Evolutionary conservation across 2,888 invertebrate species (phyloP), one percentile per base, ranked within the genome.

Genomic region (Petrophora chlorosata): DNA sequence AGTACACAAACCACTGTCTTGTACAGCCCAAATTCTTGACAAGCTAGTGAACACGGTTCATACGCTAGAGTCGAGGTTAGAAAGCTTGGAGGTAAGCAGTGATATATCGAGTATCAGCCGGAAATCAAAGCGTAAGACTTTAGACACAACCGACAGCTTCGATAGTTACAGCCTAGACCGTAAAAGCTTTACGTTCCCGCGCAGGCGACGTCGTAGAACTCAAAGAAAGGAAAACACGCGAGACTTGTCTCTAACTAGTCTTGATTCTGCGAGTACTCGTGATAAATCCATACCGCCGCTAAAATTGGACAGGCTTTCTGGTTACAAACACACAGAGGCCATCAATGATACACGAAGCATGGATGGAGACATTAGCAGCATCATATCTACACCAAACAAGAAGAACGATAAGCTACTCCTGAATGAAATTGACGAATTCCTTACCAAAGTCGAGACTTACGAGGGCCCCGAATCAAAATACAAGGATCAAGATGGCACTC

Each of bases 1-100:
- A 8, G 86, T 90, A 19, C 86, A 82, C 41, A 89, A 84, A 61
- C 87, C 84, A 38, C 63, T 73, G 46, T 87, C 86, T 28, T 86
- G 89, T 56, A 90, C 91, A 28, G 92, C 89, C 0, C 87, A 85
- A 61, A 86, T 87, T 25, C 61, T 90, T 1, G 86, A 80, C 7
- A 85, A 94, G 61, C 92, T 94, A 29, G 92, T 93, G 34, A 91
- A 88, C 61, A 91, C 94, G 59, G 92, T 94, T 28, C 90, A 91
- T 30, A 92, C 94, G 52, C 91, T 95, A 23, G 92, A 92, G 71
- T 84, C 91, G 34, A 87, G 90, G 65, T 79, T 90, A 73, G 85
- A 85, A 69, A 82, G 73, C 48, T 78, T 91, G 38, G 90, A 87
- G 71, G 67, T 84, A 8, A 80, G 65, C 26, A 82, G 76, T 35